These are phyloP conservation scores for Sphenodon punctatus DNA, from an alignment of 2,797 vertebrate species.

Conservation along the genomic window DNA sequence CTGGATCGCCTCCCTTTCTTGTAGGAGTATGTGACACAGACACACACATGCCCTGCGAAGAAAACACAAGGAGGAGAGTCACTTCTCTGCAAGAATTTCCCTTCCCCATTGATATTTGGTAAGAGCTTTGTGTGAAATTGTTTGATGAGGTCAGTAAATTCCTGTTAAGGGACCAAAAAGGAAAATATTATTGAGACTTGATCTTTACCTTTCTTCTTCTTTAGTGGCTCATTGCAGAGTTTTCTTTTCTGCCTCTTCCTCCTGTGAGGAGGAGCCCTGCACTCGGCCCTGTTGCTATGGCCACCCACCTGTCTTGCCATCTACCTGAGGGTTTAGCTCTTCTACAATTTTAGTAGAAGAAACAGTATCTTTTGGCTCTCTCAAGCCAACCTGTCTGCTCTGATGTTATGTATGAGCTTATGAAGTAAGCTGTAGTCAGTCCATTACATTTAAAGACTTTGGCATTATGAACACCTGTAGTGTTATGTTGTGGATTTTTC, in stretches of 20 bases:
- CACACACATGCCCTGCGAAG: not conserved
- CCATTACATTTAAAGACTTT: not conserved
- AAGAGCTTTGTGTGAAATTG: too few species aligned
- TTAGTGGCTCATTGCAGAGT: not conserved
- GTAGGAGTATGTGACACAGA: conserved; percentile 18
- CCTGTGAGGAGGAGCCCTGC: not conserved
- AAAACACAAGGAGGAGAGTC: not conserved
- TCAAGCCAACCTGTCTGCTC: not conserved
- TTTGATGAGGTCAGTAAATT: too few species aligned
- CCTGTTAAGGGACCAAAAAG: not conserved
- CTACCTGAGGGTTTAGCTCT: not conserved
- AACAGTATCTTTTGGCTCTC: not conserved
- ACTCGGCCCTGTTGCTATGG: not conserved
- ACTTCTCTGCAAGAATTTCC: too few species aligned
- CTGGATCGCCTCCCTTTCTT: not conserved
- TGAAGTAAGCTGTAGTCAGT: not conserved
- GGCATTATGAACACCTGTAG: too few species aligned
- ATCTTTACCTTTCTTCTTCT: not conserved
- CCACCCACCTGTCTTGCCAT: not conserved
- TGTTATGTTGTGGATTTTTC: too few species aligned
- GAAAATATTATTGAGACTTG: not conserved
- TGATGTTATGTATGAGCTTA: not conserved
- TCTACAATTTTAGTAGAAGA: not conserved
- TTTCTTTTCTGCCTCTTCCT: not conserved
- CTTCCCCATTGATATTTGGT: too few species aligned